Evolutionary conservation across 2,113 vertebrate genomes (phyloP).

Genomic region (Gymnogyps californianus): DNA sequence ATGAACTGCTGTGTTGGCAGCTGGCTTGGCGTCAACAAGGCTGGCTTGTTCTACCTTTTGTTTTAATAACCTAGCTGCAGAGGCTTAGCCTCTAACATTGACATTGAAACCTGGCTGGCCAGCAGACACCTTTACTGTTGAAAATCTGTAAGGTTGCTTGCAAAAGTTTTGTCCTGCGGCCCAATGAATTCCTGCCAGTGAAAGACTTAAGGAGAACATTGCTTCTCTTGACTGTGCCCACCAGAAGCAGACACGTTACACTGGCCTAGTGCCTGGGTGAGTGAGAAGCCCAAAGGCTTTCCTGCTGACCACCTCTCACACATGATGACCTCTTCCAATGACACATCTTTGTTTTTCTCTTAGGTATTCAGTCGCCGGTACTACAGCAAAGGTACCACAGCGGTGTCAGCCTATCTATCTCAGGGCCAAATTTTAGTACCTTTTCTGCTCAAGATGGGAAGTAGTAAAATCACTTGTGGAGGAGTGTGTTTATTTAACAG

Average conservation of each 20-base stretch:
- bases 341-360: not conserved
- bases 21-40: not conserved
- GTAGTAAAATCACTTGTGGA: not conserved
- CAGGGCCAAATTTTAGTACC: not conserved
- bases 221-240: not conserved
- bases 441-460: not conserved
- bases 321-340: not conserved
- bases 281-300: not conserved
- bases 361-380: not conserved
- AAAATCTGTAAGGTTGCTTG: not conserved
- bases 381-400: not conserved
- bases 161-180: not conserved
- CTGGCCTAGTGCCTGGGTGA: not conserved
- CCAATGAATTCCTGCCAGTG: not conserved
- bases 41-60: accelerated
- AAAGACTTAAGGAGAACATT: not conserved
- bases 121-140: not conserved
- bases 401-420: not conserved
- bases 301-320: not conserved
- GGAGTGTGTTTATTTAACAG: not conserved
- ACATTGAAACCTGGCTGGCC: not conserved
- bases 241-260: not conserved
- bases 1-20: not conserved
- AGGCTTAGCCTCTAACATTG: not conserved
- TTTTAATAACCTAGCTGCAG: not conserved